Evolutionary conservation across 2,797 vertebrate genomes (phyloP).

Genomic region (Brachymystax lenok): DNA sequence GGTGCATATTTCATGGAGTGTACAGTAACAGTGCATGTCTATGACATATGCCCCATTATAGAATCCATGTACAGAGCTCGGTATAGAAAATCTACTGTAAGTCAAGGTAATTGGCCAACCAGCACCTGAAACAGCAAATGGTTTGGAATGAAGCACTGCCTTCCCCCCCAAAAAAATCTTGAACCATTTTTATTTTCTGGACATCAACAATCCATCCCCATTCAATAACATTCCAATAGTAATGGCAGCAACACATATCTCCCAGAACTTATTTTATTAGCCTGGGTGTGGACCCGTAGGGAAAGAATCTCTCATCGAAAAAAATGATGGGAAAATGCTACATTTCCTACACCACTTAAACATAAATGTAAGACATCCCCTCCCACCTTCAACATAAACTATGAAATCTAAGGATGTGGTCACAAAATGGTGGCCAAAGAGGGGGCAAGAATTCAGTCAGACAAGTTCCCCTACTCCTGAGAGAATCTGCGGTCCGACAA

Average conservation of each 20-base stretch:
- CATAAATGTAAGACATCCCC: conserved; percentile 62
- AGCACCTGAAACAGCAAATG: conserved; percentile 1
- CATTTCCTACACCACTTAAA: conserved; percentile 62
- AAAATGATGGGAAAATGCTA: conserved; percentile 42
- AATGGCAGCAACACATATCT: conserved; percentile 25
- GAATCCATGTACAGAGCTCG: neutral
- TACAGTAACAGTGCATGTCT: neutral
- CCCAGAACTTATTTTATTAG: conserved; percentile 34
- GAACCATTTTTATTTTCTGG: no score
- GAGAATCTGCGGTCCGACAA: conserved; percentile 62
- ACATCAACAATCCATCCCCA: neutral
- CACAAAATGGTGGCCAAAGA: conserved; percentile 62
- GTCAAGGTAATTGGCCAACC: neutral
- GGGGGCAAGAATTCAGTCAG: conserved; percentile 51
- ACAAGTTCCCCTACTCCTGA: conserved; percentile 58
- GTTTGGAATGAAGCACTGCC: neutral
- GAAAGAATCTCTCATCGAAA: neutral
- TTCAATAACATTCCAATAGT: conserved; percentile 33
- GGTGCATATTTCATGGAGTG: neutral
- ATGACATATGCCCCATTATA: neutral
- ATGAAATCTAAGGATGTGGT: conserved; percentile 72
- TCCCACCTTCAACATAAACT: conserved; percentile 67
- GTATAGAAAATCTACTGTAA: neutral
- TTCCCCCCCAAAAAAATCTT: neutral
- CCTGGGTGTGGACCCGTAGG: conserved; percentile 40